A percentile compares a stretch with the other conserved stretches of the same genome.
These are phyloP conservation scores for Notodonta dromedarius DNA, from an alignment of 2,888 invertebrate genomes.

Conservation along the genomic window DNA sequence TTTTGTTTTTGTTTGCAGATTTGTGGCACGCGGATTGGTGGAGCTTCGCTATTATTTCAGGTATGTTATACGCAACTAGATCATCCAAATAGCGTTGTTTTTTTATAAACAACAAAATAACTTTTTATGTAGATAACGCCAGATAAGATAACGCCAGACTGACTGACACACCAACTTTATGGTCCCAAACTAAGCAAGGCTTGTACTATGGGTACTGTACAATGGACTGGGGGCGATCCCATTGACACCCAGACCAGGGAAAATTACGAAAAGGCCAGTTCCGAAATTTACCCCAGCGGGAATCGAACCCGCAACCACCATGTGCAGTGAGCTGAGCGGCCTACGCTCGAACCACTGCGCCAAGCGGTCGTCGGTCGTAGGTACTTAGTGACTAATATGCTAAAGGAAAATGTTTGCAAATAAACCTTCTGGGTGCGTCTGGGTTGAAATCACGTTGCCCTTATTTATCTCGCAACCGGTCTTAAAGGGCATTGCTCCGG, in stretches of 20 bases:
- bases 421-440: not conserved
- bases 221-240: too few relatives aligned
- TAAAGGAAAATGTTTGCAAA: not conserved
- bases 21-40: conserved; percentile 35
- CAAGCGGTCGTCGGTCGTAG: too few relatives aligned
- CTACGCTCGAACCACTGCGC: too few relatives aligned
- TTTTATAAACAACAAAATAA: not conserved
- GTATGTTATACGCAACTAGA: conserved; percentile 28
- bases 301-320: too few relatives aligned
- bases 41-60: conserved; percentile 52
- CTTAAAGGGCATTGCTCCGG: conserved; percentile 6
- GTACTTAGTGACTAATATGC: not conserved
- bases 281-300: too few relatives aligned
- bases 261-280: too few relatives aligned
- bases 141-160: too few relatives aligned
- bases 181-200: too few relatives aligned
- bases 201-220: too few relatives aligned
- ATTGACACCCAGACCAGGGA: too few relatives aligned
- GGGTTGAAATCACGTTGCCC: conserved; percentile 3
- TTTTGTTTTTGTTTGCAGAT: conserved; percentile 53
- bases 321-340: too few relatives aligned
- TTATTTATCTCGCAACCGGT: conserved; percentile 8
- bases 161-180: too few relatives aligned
- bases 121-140: not conserved
- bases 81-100: not conserved